These are phyloP conservation scores for Otus sunia DNA, from an alignment of 2,113 vertebrate species.

Conservation along the genomic window DNA sequence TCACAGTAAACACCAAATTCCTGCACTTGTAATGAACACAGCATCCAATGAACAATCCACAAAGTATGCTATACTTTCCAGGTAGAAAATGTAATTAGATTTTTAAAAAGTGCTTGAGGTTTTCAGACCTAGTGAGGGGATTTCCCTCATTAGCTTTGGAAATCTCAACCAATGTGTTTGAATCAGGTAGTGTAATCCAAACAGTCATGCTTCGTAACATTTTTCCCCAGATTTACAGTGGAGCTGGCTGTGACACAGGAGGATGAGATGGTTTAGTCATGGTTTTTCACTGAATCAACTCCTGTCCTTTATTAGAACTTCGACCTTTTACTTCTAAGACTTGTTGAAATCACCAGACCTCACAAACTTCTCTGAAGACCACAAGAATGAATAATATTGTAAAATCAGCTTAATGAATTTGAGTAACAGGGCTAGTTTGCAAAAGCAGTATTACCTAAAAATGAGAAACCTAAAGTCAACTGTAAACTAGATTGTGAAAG, in stretches of 20 bases:
- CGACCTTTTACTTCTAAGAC: slow-evolving; percentile 39
- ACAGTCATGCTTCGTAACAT: neutral
- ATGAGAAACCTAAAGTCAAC: neutral
- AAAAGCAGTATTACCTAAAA: slow-evolving; percentile 35
- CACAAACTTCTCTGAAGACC: neutral
- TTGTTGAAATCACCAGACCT: slow-evolving; percentile 26
- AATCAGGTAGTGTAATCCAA: neutral
- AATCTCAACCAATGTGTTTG: neutral
- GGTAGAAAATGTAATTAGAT: slow-evolving; percentile 12
- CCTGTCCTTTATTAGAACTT: neutral
- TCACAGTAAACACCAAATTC: neutral
- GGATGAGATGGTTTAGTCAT: slow-evolving; percentile 13
- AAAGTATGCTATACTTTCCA: neutral
- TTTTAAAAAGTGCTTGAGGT: neutral
- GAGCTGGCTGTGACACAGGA: neutral
- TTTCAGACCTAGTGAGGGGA: slow-evolving; percentile 17
- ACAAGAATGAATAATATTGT: neutral
- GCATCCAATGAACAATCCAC: neutral
- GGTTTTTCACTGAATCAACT: slow-evolving; percentile 5
- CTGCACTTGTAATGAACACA: slow-evolving; percentile 6
- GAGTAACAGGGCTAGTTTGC: slow-evolving; percentile 23
- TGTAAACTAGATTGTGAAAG: neutral
- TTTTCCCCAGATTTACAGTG: neutral
- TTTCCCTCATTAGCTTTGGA: slow-evolving; percentile 45
- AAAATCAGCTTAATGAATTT: slow-evolving; percentile 29